Percentiles rank a stretch among this genome's conserved stretches.
These are phyloP conservation scores for Sipha maydis DNA, from an alignment of 2,888 invertebrate genomes.

Conservation along the genomic window DNA sequence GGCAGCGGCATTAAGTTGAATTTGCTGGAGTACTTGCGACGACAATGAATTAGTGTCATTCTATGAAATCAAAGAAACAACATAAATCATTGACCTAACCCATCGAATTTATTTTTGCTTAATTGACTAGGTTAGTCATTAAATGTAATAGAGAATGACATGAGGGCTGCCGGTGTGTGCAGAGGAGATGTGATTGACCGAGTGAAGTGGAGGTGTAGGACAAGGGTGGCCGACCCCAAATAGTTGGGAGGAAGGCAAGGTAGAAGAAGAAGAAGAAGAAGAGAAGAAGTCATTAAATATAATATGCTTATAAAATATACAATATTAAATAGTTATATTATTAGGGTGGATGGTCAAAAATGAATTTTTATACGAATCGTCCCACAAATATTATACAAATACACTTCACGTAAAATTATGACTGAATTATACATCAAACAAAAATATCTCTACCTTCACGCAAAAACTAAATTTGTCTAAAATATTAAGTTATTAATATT, in stretches of 20 bases:
- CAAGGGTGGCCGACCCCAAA: too few species aligned
- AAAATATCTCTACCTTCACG: background rate
- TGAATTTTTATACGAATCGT: too few species aligned
- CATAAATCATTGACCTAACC: background rate
- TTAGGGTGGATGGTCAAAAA: too few species aligned
- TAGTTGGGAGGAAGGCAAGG: too few species aligned
- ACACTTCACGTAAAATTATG: background rate
- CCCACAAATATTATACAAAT: too few species aligned
- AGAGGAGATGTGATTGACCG: too few species aligned
- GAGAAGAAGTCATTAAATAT: too few species aligned
- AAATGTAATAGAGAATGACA: too few species aligned
- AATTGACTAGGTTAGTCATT: background rate
- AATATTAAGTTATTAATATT: background rate
- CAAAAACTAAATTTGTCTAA: background rate
- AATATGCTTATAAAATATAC: background rate
- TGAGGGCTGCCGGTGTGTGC: too few species aligned
- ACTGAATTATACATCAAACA: background rate
- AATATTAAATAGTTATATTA: too few species aligned
- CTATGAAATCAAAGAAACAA: slow-evolving; percentile 4
- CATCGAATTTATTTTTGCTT: background rate
- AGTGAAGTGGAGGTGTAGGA: too few species aligned
- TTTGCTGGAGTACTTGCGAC: slow-evolving; percentile 56
- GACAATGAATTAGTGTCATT: slow-evolving; percentile 47
- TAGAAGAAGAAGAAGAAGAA: too few species aligned
- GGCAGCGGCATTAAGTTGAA: slow-evolving; percentile 52